phyloP scores from a whole-genome alignment of 1,140 invertebrate species.

The Hermetia illucens region DNA sequence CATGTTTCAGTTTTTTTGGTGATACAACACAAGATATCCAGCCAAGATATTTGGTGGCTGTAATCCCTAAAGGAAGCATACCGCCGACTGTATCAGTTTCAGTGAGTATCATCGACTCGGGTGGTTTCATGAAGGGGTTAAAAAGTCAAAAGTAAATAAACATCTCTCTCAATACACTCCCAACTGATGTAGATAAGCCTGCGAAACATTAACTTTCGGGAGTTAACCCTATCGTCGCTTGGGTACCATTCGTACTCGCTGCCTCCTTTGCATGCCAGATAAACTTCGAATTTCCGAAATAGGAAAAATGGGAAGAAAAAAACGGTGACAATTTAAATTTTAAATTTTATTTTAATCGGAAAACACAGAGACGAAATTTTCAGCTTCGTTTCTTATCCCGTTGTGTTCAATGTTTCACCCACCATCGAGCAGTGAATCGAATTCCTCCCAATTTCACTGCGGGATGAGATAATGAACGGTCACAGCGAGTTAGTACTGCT shows the following conservation, averaged over 20 bases:
- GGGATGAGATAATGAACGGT: too few relatives aligned
- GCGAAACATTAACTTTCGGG: too few relatives aligned
- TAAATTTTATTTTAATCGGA: not conserved
- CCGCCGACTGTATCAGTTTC: not conserved
- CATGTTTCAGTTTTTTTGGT: too few relatives aligned
- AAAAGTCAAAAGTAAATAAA: constrained; percentile 1
- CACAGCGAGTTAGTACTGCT: too few relatives aligned
- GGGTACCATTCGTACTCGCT: not conserved
- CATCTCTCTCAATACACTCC: not conserved
- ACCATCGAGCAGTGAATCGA: not conserved
- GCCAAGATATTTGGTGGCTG: too few relatives aligned
- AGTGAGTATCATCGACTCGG: not conserved
- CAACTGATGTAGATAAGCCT: not conserved
- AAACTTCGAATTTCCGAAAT: too few relatives aligned
- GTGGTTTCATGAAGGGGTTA: not conserved
- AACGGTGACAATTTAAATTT: not conserved
- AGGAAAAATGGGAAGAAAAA: not conserved
- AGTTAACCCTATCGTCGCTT: not conserved
- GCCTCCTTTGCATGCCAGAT: not conserved
- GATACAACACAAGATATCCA: too few relatives aligned
- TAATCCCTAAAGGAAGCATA: too few relatives aligned
- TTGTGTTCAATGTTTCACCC: too few relatives aligned
- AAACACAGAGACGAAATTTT: not conserved
- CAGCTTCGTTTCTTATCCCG: too few relatives aligned
- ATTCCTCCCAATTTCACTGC: not conserved